phyloP scores from a whole-genome alignment of 2,888 invertebrate genomes.

The Linyphia triangularis region DNA sequence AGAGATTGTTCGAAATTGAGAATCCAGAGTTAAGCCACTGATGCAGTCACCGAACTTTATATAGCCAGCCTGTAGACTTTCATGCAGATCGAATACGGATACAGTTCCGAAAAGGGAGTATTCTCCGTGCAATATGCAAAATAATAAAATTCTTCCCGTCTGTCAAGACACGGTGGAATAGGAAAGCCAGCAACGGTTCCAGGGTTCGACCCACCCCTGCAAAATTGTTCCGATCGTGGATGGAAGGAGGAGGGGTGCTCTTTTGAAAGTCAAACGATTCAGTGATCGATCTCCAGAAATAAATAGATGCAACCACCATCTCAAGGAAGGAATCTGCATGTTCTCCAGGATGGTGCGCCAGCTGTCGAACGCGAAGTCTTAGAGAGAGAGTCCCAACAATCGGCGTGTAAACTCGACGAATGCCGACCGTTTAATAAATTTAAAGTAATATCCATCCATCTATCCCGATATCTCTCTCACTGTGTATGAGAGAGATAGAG shows the following conservation, averaged over 20 bases:
- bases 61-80: background rate
- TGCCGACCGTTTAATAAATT: conserved; percentile 75
- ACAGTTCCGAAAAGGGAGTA: background rate
- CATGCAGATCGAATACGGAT: background rate
- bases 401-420: conserved; percentile 70
- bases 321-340: conserved; percentile 59
- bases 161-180: conserved; percentile 45
- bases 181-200: background rate
- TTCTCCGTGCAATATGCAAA: conserved; percentile 60
- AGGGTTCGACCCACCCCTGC: background rate
- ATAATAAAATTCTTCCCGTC: conserved; percentile 69
- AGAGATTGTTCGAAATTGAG: no score
- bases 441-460: conserved; percentile 75
- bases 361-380: conserved; percentile 53
- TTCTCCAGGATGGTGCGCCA: conserved; percentile 42
- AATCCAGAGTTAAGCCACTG: background rate
- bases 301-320: conserved; percentile 48
- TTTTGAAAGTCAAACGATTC: conserved; percentile 71
- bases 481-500: no score
- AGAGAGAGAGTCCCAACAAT: conserved; percentile 60
- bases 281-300: conserved; percentile 50
- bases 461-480: conserved; percentile 52
- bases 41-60: background rate
- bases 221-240: conserved; percentile 20
- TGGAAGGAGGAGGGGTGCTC: conserved; percentile 9